Evolutionary conservation across 2,113 vertebrate genomes (phyloP), one percentile per base, ranked within the genome.

Genomic region (Oncorhynchus gorbuscha): DNA sequence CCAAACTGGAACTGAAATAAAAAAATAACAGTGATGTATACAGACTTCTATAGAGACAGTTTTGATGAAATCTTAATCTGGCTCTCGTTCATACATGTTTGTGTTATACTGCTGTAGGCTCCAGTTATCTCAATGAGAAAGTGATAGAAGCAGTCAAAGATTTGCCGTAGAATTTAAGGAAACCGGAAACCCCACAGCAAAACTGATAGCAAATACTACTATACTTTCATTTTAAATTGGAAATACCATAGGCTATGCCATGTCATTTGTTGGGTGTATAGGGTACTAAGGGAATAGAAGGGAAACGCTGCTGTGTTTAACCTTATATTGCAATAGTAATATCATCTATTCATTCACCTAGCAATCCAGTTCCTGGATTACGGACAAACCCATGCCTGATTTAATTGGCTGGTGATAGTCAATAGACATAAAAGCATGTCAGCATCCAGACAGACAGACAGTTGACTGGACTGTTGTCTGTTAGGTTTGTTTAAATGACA

Each of bases 401-500:
- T 4, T 18, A 26, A 5, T 9, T 67, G 18, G 12, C 26, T 67
- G 65, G 13, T 67, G 65, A 4, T 67, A 5, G 26, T 30, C 26
- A 13, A 30, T 3, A 16, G 14, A 67, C 24, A 67, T 6, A 32
- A n/a, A 30, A 30, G 9, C 65, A 30, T 32, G 32, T 35, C 13
- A n/a, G 12, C 16, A 16, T 20, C 5, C 66, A 35, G 66, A 39
- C 66, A 35, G 12, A 30, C 64, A 5, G 64, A 4, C 28, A 58
- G 3, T 20, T 13, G 12, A 16, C 51, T 20, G 18, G 51, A 39
- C 51, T 16, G 51, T 20, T 58, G 12, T 20, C 51, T 58, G 51
- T 58, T 58, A 20, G 3, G 51, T 58, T 58, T n/a, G 59, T 69
- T 45, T 76, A 64, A 80, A 67, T 75, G 62, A 72, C 72, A 83